phyloP scores from a whole-genome alignment of 2,888 invertebrate genomes.

The Resseliella maxima region DNA sequence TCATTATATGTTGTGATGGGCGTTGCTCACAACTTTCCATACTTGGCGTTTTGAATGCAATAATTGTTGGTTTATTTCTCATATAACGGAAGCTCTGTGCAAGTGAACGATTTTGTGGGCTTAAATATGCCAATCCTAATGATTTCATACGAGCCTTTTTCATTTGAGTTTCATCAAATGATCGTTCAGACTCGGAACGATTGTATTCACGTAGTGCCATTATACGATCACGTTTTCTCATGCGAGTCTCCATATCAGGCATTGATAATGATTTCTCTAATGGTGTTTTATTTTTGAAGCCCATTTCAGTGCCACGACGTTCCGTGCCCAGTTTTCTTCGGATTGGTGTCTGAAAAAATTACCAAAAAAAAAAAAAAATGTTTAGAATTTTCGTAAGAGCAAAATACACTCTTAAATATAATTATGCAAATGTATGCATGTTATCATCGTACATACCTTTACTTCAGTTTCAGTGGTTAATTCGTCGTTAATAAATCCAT shows the following conservation, averaged over 20 bases:
- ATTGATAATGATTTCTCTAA: slow-evolving; percentile 85
- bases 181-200: slow-evolving; percentile 84
- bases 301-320: slow-evolving; percentile 69
- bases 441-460: background rate
- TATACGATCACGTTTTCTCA: slow-evolving; percentile 77
- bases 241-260: slow-evolving; percentile 83
- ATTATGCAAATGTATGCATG: background rate
- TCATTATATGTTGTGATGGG: slow-evolving; percentile 70
- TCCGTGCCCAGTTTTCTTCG: slow-evolving; percentile 67
- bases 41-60: slow-evolving; percentile 87
- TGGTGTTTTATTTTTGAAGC: slow-evolving; percentile 72
- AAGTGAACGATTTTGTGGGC: slow-evolving; percentile 82
- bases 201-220: slow-evolving; percentile 76
- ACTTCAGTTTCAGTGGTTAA: background rate
- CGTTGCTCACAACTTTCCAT: slow-evolving; percentile 76
- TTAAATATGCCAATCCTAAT: slow-evolving; percentile 76
- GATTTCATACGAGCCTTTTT: slow-evolving; percentile 74
- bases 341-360: slow-evolving; percentile 58
- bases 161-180: slow-evolving; percentile 77
- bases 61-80: slow-evolving; percentile 88
- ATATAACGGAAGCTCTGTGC: slow-evolving; percentile 91
- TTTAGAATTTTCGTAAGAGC: background rate
- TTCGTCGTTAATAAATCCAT: slow-evolving; percentile 63
- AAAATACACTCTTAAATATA: background rate
- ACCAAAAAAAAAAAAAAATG: background rate